Evolutionary conservation across 1,140 invertebrate genomes (phyloP).

Genomic region (Ceratina calcarata): DNA sequence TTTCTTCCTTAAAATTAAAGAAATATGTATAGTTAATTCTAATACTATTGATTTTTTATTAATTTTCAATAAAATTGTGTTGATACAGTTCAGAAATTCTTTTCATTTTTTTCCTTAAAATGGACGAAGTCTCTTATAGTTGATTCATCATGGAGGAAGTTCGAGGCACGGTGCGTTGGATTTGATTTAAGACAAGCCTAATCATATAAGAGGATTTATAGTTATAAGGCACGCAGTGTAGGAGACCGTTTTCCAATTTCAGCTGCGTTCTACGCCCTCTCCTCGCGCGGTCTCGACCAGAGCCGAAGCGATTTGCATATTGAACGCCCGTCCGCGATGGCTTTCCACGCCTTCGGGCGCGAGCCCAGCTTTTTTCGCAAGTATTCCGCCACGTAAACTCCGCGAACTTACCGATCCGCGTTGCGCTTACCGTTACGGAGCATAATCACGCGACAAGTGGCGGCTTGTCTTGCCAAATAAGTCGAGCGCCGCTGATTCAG

Average conservation of each 20-base stretch:
- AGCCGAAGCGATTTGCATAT: constrained; percentile 47
- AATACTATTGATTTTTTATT: too few relatives aligned
- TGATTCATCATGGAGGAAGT: too few relatives aligned
- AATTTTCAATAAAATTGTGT: too few relatives aligned
- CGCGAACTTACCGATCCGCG: constrained; percentile 12
- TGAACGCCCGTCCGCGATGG: constrained; percentile 39
- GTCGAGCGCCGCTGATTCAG: constrained; percentile 4
- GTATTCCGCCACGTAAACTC: not conserved
- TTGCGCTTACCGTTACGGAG: not conserved
- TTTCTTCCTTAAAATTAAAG: too few relatives aligned
- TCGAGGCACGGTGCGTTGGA: too few relatives aligned
- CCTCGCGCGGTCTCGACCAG: constrained; percentile 32
- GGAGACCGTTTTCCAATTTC: constrained; percentile 55
- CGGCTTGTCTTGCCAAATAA: constrained; percentile 25
- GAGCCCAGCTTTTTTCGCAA: constrained; percentile 5
- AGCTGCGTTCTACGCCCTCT: constrained; percentile 40
- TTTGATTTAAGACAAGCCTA: too few relatives aligned
- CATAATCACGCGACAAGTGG: constrained; percentile 19
- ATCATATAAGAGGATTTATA: too few relatives aligned
- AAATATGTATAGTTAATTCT: too few relatives aligned
- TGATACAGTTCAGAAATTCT: too few relatives aligned
- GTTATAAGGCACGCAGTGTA: too few relatives aligned
- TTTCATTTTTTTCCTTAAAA: too few relatives aligned
- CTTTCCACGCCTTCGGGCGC: constrained; percentile 43
- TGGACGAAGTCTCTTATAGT: too few relatives aligned